Evolutionary conservation across 1,140 invertebrate species (phyloP).

Genomic region (Hyles euphorbiae): DNA sequence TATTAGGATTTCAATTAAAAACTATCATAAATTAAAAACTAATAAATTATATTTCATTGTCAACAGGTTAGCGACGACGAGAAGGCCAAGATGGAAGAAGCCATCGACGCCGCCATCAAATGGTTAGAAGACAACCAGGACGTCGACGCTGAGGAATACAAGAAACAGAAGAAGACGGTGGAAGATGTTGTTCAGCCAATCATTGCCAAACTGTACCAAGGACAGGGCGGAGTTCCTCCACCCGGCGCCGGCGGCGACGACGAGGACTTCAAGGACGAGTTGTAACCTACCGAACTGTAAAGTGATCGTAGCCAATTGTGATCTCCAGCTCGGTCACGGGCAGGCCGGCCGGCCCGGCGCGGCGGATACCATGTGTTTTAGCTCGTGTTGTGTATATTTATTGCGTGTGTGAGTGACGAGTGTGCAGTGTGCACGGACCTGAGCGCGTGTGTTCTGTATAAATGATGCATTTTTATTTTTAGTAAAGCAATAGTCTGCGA

Average conservation of each 20-base stretch:
- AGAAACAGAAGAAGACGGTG: constrained; percentile 97
- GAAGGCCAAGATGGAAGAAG: constrained; percentile 96
- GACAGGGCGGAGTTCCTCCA: constrained; percentile 84
- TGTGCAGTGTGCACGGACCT: constrained; percentile 26
- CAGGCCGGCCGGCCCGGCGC: constrained; percentile 15
- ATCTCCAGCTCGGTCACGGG: constrained; percentile 39
- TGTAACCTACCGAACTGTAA: constrained; percentile 79
- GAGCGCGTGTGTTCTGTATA: constrained; percentile 35
- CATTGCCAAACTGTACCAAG: constrained; percentile 97
- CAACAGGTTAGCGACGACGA: constrained; percentile 87
- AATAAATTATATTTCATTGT: constrained; percentile 25
- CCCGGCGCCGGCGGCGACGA: constrained; percentile 82
- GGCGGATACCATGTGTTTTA: constrained; percentile 45
- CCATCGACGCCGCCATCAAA: constrained; percentile 97
- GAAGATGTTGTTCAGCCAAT: constrained; percentile 98
- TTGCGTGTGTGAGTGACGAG: constrained; percentile 38
- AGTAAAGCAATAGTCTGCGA: constrained; percentile 43
- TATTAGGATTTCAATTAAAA: no score
- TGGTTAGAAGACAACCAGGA: constrained; percentile 98
- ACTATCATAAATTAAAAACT: no score
- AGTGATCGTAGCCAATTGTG: constrained; percentile 62
- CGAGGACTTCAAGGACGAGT: constrained; percentile 91
- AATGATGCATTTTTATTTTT: constrained; percentile 63
- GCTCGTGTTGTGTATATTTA: constrained; percentile 69
- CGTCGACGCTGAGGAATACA: constrained; percentile 94